These are phyloP conservation scores for Theonella swinhoei DNA, from an alignment of 37 sponge, comb jelly and placozoan species.

Conservation along the genomic window DNA sequence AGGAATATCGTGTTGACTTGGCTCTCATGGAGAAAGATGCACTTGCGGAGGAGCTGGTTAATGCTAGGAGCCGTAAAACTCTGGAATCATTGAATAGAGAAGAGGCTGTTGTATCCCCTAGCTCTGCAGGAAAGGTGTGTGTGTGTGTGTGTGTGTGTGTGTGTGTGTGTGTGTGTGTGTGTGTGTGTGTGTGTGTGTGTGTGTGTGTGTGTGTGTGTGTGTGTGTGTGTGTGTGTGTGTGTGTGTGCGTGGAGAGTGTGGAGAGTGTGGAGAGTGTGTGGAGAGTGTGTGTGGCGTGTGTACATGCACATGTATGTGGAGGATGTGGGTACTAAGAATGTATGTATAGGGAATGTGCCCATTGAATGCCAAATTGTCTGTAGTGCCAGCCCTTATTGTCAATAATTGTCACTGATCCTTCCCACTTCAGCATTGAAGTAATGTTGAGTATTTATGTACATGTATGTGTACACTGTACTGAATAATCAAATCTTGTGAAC, in stretches of 20 bases:
- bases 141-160: conserved; percentile 11
- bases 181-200: conserved; percentile 27
- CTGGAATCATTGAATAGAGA: background rate
- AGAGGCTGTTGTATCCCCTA: background rate
- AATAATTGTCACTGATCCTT: too few species aligned
- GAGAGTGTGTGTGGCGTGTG: background rate
- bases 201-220: background rate
- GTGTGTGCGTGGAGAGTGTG: conserved; percentile 6
- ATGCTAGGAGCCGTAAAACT: conserved; percentile 25
- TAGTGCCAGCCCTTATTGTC: too few species aligned
- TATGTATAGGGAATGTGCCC: too few species aligned
- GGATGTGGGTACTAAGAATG: too few species aligned
- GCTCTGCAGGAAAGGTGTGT: background rate
- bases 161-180: conserved; percentile 36
- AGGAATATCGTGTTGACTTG: conserved; percentile 53
- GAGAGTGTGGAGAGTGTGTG: background rate
- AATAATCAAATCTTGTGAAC: too few species aligned
- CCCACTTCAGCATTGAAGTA: too few species aligned
- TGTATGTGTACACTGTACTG: background rate
- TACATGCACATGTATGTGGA: conserved; percentile 2
- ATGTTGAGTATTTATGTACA: conserved; percentile 6
- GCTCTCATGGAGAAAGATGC: conserved; percentile 62
- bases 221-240: background rate
- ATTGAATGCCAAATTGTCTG: too few species aligned
- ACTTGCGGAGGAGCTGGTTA: conserved; percentile 52